Base-by-base conservation (phyloP, 2,113 vertebrate species). In the Arizona elegans region DNA sequence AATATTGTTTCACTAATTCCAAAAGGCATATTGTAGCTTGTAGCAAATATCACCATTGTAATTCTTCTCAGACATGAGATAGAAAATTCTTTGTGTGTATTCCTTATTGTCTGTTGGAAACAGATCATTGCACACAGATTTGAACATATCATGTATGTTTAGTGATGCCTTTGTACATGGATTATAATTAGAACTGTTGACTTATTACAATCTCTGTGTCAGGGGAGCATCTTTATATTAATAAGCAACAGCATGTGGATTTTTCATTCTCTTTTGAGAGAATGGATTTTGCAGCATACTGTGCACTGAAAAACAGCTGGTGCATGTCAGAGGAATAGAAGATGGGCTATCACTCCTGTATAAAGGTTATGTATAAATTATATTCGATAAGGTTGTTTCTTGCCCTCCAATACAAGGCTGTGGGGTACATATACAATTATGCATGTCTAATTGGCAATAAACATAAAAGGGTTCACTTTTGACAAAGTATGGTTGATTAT, bases 111-210 rank as follows among this genome's bases (percentile, higher is more conserved):
- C 95, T 97, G 95, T 97, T 97, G 96, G 96, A 90, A 96, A 97
- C 97, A 97, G 96, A 96, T 97, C 97, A 96, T 93, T 96, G 97
- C 96, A 96, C 95, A 97, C 96, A 97, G 96, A 96, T 95, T 95
- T 93, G 93, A 97, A 96, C 95, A 95, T 97, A 96, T 92, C 6
- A 0, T 96, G 94, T 95, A 95, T 93, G 93, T 96, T 88, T 94
- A 96, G 93, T 95, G 95, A 96, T 89, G 96, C 87, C 94, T 97
- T 95, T 96, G 93, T 95, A 96, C 97, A 95, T 56, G 56, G 92
- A 97, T 93, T 96, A 96, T 54, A 94, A 90, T 55, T 87, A 94
- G 75, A 94, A 91, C 94, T 47, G 90, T 93, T 96, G 93, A 90
- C 95, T 94, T 96, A 92, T 95, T 95, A 93, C 95, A 96, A 96